phyloP scores from a whole-genome alignment of 2,113 vertebrate genomes.

The Tychaedon coryphoeus region DNA sequence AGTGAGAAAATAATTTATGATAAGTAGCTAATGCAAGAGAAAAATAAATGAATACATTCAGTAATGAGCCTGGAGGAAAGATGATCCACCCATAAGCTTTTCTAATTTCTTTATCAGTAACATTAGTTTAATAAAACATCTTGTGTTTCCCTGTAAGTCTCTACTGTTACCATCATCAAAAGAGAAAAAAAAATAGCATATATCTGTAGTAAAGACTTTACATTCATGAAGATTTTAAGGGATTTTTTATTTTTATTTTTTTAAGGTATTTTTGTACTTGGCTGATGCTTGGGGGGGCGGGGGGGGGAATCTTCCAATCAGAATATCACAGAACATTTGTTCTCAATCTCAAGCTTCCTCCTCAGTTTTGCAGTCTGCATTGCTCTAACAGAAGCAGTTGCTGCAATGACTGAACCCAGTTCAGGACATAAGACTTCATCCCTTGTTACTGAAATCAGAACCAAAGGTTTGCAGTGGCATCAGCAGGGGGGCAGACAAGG shows the following conservation, averaged over 20 bases:
- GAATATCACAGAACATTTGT: not conserved
- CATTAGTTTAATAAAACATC: not conserved
- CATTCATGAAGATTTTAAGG: not conserved
- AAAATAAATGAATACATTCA: not conserved
- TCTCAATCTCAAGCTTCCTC: not conserved
- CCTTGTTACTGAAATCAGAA: not conserved
- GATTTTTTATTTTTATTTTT: no score
- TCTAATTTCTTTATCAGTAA: not conserved
- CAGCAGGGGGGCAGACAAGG: not conserved
- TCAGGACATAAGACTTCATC: not conserved
- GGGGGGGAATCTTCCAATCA: not conserved
- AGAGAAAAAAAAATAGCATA: not conserved
- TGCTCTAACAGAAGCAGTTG: not conserved
- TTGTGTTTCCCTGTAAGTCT: not conserved
- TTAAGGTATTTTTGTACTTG: not conserved
- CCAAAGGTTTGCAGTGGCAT: not conserved
- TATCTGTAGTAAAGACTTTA: not conserved
- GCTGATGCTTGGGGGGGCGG: accelerated
- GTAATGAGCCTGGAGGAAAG: not conserved
- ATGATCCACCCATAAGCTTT: not conserved
- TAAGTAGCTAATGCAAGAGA: not conserved
- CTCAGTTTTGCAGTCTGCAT: not conserved
- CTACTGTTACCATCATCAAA: not conserved
- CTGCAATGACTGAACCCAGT: not conserved
- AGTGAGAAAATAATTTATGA: not conserved